A percentile compares a stretch with the other conserved stretches of the same genome.
Conservation (phyloP, 2,113 vertebrate genomes). For the Hyla sarda region DNA sequence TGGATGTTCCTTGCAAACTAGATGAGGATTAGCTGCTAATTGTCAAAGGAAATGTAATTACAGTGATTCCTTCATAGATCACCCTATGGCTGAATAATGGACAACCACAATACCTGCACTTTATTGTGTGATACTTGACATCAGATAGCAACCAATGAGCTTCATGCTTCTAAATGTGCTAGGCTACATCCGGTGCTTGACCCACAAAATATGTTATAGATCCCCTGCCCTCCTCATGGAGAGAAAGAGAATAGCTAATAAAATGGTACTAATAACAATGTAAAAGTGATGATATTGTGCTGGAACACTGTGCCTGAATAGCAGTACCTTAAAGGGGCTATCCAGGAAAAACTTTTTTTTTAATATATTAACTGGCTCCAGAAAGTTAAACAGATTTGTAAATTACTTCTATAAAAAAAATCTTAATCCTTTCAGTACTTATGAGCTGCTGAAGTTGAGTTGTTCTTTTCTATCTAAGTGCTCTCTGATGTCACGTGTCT, state of each 20-base stretch:
- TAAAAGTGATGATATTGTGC: neutral
- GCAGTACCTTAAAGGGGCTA: too few species aligned
- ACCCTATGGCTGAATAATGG: neutral
- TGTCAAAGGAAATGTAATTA: conserved; percentile 42
- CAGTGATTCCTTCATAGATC: neutral
- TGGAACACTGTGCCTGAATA: too few species aligned
- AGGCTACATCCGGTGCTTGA: neutral
- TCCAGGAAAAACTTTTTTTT: too few species aligned
- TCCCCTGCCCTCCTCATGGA: neutral
- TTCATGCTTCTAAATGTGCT: neutral
- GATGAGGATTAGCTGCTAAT: conserved; percentile 50
- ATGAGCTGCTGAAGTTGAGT: too few species aligned
- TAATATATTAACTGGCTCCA: too few species aligned
- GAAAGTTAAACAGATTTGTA: too few species aligned
- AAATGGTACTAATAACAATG: neutral
- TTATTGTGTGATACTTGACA: neutral
- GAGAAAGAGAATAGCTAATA: neutral
- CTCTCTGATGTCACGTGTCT: too few species aligned
- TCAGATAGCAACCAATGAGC: neutral
- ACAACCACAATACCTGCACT: neutral
- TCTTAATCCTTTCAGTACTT: too few species aligned
- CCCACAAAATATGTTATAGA: neutral
- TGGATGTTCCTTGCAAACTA: conserved; percentile 38
- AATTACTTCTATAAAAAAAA: too few species aligned
- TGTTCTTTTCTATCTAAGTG: too few species aligned